Evolutionary conservation across 2,888 invertebrate genomes (phyloP).

Genomic region (Parnassius smintheus): DNA sequence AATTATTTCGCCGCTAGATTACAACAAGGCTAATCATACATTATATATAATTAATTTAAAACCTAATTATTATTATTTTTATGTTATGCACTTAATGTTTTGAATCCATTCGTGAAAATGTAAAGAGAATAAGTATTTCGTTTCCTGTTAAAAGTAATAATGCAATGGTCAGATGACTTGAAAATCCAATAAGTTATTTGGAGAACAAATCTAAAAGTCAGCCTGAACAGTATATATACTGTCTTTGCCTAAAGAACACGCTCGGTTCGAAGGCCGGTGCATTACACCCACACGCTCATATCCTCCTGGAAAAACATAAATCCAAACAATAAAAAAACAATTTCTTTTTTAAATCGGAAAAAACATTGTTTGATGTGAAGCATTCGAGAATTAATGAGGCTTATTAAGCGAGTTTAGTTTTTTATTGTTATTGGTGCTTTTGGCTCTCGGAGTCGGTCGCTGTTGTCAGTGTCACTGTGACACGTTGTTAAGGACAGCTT

Average conservation of each 20-base stretch:
- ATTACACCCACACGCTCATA: constrained; percentile 37
- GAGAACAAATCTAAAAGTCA: constrained; percentile 38
- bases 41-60: too few species aligned
- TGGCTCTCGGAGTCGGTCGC: neutral
- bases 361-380: constrained; percentile 25
- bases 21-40: too few species aligned
- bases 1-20: too few species aligned
- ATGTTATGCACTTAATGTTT: too few species aligned
- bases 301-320: constrained; percentile 41
- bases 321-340: constrained; percentile 30
- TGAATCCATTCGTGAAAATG: too few species aligned
- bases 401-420: constrained; percentile 25
- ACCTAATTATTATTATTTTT: too few species aligned
- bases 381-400: constrained; percentile 24
- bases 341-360: constrained; percentile 20
- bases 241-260: constrained; percentile 35
- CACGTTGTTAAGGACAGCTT: constrained; percentile 7
- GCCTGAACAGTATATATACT: constrained; percentile 38
- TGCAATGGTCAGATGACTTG: constrained; percentile 3
- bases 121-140: too few species aligned
- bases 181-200: constrained; percentile 33
- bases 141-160: constrained; percentile 1
- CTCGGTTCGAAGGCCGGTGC: constrained; percentile 36
- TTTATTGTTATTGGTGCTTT: constrained; percentile 5
- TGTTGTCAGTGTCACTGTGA: constrained; percentile 4